Base-by-base conservation (phyloP, 2,888 invertebrate genomes). In the Harpalus rufipes region DNA sequence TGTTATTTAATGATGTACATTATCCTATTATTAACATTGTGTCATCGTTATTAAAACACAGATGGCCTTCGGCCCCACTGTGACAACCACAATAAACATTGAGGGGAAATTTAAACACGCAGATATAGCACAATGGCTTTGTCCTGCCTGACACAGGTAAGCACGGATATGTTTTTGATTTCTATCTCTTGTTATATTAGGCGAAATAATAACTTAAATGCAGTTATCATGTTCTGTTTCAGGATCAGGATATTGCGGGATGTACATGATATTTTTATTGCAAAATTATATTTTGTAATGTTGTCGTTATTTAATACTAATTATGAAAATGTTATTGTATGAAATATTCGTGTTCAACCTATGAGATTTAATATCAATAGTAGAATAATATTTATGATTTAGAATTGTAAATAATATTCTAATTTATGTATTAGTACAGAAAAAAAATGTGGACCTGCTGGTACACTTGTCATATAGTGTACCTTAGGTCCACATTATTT, bases 1-100 rank as follows among this genome's bases (percentile, higher is more conserved):
- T 63, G 81, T 81, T 81, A 63, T 41, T 81, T 63, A 65, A 81
- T 81, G 65, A 44, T 81, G 65, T 41, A 65, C 63, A 81, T 81
- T 63, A 81, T 81, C 18, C 63, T 25, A 65, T 81, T 44, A 81
- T 79, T 79, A 78, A 79, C 59, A 56, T 79, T 79, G 79, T 79
- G 79, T 79, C 79, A 61, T 61, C 39, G 16, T 79, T 58, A 78
- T 81, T 81, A 81, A 81, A 81, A 81, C 81, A 16, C 16, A 6
- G 63, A 61, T 81, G 81, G 14, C 81, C 81, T 81, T 61, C 81
- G 39, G 7, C 32, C 41, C 14, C 44, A n/a, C 56, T 32, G 56
- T 61, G 39, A 14, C 41, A 32, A 80, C 32, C 59, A 79, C 21
- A 41, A 51, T 72, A 72, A 21, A 72, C 16, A 58, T 16, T 79